phyloP scores from a whole-genome alignment of 1,140 invertebrate genomes.

The Holotrichia oblita region DNA sequence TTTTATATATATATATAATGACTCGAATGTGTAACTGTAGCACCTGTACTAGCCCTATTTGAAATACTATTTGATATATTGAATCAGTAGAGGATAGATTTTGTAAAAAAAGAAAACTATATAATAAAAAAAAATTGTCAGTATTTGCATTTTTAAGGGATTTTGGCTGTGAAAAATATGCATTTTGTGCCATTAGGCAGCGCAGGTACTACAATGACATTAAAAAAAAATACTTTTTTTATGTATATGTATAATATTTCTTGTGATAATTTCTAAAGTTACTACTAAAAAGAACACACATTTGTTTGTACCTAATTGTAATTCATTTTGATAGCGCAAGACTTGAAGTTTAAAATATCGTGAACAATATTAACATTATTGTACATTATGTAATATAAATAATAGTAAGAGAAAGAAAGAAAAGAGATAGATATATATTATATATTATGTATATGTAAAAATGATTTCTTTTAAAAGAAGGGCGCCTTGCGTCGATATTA shows the following conservation, averaged over 20 bases:
- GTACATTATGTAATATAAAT: conserved; percentile 42
- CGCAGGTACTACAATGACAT: conserved; percentile 9
- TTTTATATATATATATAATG: background rate
- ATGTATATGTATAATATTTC: conserved; percentile 39
- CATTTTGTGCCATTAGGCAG: conserved; percentile 44
- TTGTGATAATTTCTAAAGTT: conserved; percentile 42
- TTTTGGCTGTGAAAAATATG: conserved; percentile 45
- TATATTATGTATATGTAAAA: conserved; percentile 42
- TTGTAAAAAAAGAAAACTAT: conserved; percentile 24
- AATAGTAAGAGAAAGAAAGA: conserved; percentile 31
- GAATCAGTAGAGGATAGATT: conserved; percentile 39
- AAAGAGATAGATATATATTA: conserved; percentile 39
- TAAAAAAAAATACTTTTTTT: background rate
- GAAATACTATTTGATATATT: conserved; percentile 39
- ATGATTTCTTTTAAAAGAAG: conserved; percentile 18
- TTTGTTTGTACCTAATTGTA: conserved; percentile 42
- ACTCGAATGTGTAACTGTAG: conserved; percentile 32
- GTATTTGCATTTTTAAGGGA: conserved; percentile 41
- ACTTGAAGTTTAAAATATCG: conserved; percentile 32
- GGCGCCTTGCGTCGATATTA: conserved; percentile 42
- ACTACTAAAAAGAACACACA: conserved; percentile 40
- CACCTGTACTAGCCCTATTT: conserved; percentile 38
- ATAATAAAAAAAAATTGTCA: conserved; percentile 38
- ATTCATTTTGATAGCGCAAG: conserved; percentile 15
- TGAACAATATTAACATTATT: conserved; percentile 38